Evolutionary conservation across 2,113 vertebrate species (phyloP), one percentile per base, ranked within the genome.

Genomic region (Myrmophylax atrothorax): DNA sequence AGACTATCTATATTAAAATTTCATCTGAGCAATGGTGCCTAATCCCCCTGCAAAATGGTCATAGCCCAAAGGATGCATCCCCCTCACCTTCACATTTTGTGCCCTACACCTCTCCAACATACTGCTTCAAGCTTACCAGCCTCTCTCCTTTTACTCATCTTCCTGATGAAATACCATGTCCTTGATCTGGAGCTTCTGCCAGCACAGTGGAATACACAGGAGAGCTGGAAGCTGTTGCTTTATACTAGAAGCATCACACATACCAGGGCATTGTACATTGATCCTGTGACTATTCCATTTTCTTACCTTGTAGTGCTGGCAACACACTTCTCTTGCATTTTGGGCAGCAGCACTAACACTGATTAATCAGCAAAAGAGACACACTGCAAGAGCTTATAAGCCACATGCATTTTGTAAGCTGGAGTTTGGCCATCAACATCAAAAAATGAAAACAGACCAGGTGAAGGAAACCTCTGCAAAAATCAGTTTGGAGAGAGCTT

Each of bases 401-500:
- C 19, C 46, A 93, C 58, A 24, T 19, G 37, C 20, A 53, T 86
- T 95, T 85, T 77, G 40, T 50, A 84, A 88, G 55, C 23, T 92
- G 68, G 83, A 80, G 75, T 88, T 80, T 50, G 59, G 33, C 55
- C 63, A 90, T 12, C 2, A 0, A 82, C 56, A 55, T 62, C n/a
- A 69, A 31, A n/a, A 91, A 94, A 88, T 49, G 24, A 92, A 83
- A 95, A 93, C 2, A 68, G 59, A 38, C 55, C 31, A 92, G 79
- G 59, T 83, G 46, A 40, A 92, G 85, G 69, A 90, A 94, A 92
- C 58, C 6, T 50, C 70, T 85, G 25, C 28, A 91, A 92, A 94
- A 90, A 66, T n/a, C 7, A 69, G 35, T 66, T 86, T 85, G 28
- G 49, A 82, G 23, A 46, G 19, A 85, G 33, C 3, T 31, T 28